These are phyloP conservation scores for Orbicella faveolata DNA, from an alignment of 64 coral and sea anemone genomes.

Conservation along the genomic window DNA sequence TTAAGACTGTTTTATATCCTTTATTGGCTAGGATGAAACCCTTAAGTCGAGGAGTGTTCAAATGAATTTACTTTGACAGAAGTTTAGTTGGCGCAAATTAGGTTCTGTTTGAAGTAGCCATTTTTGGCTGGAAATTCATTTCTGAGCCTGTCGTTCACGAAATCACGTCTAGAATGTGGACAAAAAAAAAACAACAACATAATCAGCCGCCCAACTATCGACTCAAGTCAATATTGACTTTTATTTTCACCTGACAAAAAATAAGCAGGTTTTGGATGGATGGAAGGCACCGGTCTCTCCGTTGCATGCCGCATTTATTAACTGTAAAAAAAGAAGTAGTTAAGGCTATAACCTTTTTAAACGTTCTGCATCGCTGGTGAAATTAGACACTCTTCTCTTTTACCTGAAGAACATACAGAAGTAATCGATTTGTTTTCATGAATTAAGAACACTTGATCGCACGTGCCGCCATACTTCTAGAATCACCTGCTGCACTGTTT, in stretches of 20 bases:
- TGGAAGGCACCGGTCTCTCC: not conserved
- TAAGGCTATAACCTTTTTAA: not conserved
- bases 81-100: not conserved
- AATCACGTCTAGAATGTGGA: not conserved
- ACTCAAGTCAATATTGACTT: conserved; percentile 39
- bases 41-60: not conserved
- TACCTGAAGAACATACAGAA: not conserved
- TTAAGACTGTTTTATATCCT: not conserved
- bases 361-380: not conserved
- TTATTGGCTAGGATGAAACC: not conserved
- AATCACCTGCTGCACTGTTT: conserved; percentile 40
- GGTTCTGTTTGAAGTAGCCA: not conserved
- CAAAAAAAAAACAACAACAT: not conserved
- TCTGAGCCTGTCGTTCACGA: not conserved
- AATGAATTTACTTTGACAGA: not conserved
- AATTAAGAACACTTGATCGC: conserved; percentile 39
- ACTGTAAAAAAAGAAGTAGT: not conserved
- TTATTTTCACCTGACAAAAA: not conserved
- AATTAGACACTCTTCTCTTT: not conserved
- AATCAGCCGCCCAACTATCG: not conserved
- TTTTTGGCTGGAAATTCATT: not conserved
- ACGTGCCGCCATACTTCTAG: conserved; percentile 34
- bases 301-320: not conserved
- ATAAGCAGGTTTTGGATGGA: conserved; percentile 3
- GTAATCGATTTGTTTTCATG: conserved; percentile 21